Conservation (phyloP, 92 coral and sea anemone species). For the Phymanthus crucifer region DNA sequence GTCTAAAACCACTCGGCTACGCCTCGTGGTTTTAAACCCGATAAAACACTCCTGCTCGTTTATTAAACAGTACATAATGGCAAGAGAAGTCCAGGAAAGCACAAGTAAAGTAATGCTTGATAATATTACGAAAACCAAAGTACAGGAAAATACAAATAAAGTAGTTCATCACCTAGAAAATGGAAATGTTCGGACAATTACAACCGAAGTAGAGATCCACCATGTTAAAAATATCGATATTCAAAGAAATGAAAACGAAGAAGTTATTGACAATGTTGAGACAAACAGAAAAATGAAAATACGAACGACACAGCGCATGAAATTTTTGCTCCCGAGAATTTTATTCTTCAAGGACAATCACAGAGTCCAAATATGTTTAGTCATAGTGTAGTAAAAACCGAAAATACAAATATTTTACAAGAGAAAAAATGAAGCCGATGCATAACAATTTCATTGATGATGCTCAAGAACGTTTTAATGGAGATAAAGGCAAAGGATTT, state of each 20-base stretch:
- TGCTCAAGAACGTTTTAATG: not conserved
- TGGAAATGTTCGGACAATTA: too few species aligned
- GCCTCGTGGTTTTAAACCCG: too few species aligned
- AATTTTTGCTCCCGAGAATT: not conserved
- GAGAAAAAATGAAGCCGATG: not conserved
- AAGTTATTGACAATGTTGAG: not conserved
- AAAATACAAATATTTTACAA: not conserved
- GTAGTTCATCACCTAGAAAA: too few species aligned
- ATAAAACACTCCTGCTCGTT: too few species aligned
- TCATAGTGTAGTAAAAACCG: not conserved
- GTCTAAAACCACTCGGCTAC: too few species aligned
- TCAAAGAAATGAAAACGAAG: too few species aligned
- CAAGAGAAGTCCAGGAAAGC: not conserved
- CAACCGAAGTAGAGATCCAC: too few species aligned
- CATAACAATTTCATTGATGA: not conserved
- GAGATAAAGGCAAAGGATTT: not conserved
- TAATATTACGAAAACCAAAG: too few species aligned
- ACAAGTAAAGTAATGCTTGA: not conserved
- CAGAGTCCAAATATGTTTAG: not conserved
- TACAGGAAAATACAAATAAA: too few species aligned
- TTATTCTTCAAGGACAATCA: not conserved
- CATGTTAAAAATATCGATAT: too few species aligned
- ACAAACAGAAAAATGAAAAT: not conserved
- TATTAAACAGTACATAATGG: too few species aligned
- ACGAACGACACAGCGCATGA: not conserved